Evolutionary conservation across 2,888 invertebrate species (phyloP).

Genomic region (Drosophila picticornis): DNA sequence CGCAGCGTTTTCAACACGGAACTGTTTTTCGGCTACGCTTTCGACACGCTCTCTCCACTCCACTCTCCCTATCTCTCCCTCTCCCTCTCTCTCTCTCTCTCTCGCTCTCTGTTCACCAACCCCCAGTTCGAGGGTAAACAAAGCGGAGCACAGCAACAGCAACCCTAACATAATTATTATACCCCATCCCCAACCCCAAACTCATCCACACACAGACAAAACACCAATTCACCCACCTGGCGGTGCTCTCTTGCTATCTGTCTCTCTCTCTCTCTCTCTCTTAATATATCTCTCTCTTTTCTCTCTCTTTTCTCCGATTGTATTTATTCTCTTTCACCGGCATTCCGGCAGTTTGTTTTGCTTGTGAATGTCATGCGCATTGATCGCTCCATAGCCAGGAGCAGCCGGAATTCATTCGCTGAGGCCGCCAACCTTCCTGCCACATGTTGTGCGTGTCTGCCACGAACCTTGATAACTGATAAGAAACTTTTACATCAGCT

Average conservation of each 20-base stretch:
- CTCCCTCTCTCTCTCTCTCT: not conserved
- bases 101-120: constrained; percentile 48
- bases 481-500: constrained; percentile 74
- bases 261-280: constrained; percentile 7
- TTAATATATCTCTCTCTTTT: constrained; percentile 2
- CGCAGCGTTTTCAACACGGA: constrained; percentile 66
- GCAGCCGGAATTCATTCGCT: constrained; percentile 48
- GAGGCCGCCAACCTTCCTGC: constrained; percentile 70
- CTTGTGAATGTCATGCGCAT: constrained; percentile 63
- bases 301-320: not conserved
- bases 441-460: constrained; percentile 77
- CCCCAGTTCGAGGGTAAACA: constrained; percentile 69
- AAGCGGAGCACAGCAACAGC: constrained; percentile 52
- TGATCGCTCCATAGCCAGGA: constrained; percentile 60
- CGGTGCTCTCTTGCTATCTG: constrained; percentile 2
- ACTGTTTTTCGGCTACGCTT: constrained; percentile 54
- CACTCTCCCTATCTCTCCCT: not conserved
- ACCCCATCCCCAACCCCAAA: not conserved
- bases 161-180: constrained; percentile 63
- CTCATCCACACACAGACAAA: not conserved
- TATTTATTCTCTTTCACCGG: constrained; percentile 43
- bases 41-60: constrained; percentile 22
- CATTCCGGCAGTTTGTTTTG: constrained; percentile 60
- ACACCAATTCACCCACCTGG: constrained; percentile 49
- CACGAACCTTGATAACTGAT: constrained; percentile 78